A percentile compares a stretch with the other conserved stretches of the same genome.
phyloP scores from a whole-genome alignment of 2,113 vertebrate genomes.

The Ascaphus truei region DNA sequence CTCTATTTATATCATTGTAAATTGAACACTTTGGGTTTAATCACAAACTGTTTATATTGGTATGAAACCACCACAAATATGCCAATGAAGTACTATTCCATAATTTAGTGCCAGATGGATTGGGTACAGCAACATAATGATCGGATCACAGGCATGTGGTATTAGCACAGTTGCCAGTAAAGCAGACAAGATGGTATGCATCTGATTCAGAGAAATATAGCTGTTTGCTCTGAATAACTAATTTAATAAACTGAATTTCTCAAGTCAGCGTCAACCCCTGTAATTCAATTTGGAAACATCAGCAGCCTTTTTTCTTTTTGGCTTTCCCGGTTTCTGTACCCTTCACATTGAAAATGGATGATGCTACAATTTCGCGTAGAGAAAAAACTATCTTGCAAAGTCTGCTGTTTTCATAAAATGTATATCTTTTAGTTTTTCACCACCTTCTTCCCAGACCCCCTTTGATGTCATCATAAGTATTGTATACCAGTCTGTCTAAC shows the following conservation, averaged over 20 bases:
- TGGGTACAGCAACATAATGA: conserved; percentile 38
- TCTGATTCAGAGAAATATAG: conserved; percentile 10
- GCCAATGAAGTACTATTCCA: conserved; percentile 48
- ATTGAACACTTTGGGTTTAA: not conserved
- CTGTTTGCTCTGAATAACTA: conserved; percentile 32
- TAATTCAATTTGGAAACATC: conserved; percentile 31
- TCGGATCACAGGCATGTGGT: not conserved
- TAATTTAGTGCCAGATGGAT: conserved; percentile 48
- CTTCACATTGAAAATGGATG: conserved; percentile 36
- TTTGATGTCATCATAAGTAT: too few relatives aligned
- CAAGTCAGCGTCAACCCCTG: conserved; percentile 24
- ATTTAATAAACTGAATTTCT: conserved; percentile 31
- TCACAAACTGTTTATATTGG: conserved; percentile 18
- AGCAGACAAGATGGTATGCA: not conserved
- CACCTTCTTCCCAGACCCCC: too few relatives aligned
- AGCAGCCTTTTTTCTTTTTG: conserved; percentile 10
- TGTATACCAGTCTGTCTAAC: too few relatives aligned
- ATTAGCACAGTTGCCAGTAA: conserved; percentile 8
- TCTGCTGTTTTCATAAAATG: conserved; percentile 15
- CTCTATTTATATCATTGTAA: not conserved
- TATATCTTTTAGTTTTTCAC: conserved; percentile 13
- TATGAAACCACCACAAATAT: not conserved
- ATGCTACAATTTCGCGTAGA: conserved; percentile 5
- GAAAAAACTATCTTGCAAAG: conserved; percentile 4
- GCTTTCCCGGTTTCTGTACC: conserved; percentile 17